Conservation (phyloP, 1,140 invertebrate species). For the Diachasma alloeum region DNA sequence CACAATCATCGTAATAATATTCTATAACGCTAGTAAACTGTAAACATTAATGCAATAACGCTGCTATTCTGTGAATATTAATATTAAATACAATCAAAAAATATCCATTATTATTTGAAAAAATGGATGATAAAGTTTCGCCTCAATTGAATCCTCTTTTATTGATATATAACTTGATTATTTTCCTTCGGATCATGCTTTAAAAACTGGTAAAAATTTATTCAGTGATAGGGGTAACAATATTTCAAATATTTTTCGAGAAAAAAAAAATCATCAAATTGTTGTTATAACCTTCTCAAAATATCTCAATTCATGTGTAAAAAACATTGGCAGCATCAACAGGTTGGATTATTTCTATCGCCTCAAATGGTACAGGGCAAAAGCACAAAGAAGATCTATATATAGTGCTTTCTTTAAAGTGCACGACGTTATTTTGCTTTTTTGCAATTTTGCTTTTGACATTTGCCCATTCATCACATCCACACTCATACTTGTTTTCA, state of each 20-base stretch:
- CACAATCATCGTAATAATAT: conserved; percentile 39
- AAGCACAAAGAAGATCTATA: not conserved
- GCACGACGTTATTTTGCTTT: not conserved
- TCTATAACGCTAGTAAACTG: conserved; percentile 52
- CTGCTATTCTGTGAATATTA: conserved; percentile 59
- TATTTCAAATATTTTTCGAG: not conserved
- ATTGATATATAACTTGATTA: not conserved
- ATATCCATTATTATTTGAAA: conserved; percentile 47
- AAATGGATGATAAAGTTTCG: not conserved
- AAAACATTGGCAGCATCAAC: conserved; percentile 1
- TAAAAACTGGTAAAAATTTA: not conserved
- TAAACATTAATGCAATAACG: conserved; percentile 58
- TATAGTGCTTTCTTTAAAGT: not conserved
- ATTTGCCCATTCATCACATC: not conserved
- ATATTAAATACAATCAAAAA: conserved; percentile 61
- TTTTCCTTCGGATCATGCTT: not conserved
- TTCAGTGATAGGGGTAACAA: not conserved
- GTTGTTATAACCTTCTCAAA: not conserved
- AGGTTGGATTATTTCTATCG: not conserved
- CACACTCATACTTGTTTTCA: not conserved
- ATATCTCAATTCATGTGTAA: not conserved
- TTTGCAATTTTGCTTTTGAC: not conserved
- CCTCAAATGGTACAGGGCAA: not conserved
- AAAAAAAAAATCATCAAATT: not conserved
- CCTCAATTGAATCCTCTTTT: not conserved